Evolutionary conservation across 2,888 invertebrate genomes (phyloP).

Genomic region (Tinea pellionella): DNA sequence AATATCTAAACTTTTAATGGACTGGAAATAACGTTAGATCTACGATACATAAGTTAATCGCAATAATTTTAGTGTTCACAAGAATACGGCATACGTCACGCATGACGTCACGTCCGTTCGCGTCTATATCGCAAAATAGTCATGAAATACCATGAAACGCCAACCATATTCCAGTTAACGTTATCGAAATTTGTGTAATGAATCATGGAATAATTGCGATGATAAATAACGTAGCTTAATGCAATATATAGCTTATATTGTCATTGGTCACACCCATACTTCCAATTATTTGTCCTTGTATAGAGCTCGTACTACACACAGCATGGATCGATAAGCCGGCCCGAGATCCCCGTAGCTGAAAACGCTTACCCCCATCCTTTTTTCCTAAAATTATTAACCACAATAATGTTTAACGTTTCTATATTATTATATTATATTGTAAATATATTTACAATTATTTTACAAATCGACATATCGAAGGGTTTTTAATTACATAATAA

Average conservation of each 20-base stretch:
- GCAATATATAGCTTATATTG: neutral
- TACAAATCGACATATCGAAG: too few species aligned
- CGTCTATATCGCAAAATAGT: neutral
- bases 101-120: neutral
- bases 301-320: neutral
- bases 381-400: neutral
- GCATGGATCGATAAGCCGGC: slow-evolving; percentile 7
- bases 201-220: neutral
- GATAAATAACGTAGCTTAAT: neutral
- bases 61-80: too few species aligned
- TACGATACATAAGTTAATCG: too few species aligned
- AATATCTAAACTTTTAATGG: too few species aligned
- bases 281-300: neutral
- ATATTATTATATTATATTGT: too few species aligned
- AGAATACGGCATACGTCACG: neutral
- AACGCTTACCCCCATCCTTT: neutral
- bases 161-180: neutral
- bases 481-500: too few species aligned
- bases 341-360: neutral
- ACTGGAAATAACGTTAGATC: too few species aligned
- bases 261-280: neutral
- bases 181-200: neutral
- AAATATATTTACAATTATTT: too few species aligned
- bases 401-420: too few species aligned
- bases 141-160: neutral